These are phyloP conservation scores for Dicerorhinus sumatrensis DNA, from an alignment of 2,113 vertebrate genomes.

Conservation along the genomic window DNA sequence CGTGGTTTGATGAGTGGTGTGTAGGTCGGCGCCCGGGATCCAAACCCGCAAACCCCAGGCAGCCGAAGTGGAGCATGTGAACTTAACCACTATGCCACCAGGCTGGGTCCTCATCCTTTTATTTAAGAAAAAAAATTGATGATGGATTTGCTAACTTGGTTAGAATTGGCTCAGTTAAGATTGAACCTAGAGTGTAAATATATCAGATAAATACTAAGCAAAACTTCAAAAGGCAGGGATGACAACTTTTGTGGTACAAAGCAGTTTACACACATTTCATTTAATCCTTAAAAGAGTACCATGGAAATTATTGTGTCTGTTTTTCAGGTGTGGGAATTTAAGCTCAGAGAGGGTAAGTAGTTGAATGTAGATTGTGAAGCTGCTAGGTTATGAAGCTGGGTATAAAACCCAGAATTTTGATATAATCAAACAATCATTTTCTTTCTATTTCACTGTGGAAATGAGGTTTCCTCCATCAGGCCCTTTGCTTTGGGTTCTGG, in stretches of 20 bases:
- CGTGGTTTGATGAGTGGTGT: no score
- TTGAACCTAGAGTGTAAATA: background rate
- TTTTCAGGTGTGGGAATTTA: background rate
- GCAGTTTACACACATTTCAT: background rate
- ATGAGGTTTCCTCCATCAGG: background rate
- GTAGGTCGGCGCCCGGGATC: no score
- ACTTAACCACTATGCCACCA: no score
- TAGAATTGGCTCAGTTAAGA: background rate
- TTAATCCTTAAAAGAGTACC: background rate
- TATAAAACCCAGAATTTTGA: background rate
- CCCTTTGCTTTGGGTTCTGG: background rate
- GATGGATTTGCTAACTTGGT: background rate
- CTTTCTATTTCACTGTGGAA: background rate
- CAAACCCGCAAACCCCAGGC: no score
- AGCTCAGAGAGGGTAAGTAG: background rate
- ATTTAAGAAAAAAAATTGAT: background rate
- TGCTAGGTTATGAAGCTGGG: background rate
- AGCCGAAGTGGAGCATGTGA: no score
- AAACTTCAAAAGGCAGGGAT: background rate
- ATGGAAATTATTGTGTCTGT: background rate
- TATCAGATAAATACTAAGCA: background rate
- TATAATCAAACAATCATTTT: background rate
- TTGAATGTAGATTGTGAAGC: background rate
- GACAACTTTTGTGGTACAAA: background rate
- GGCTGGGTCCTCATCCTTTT: background rate